Conservation (phyloP, 2,888 invertebrate genomes). For the Julus scandinavius region DNA sequence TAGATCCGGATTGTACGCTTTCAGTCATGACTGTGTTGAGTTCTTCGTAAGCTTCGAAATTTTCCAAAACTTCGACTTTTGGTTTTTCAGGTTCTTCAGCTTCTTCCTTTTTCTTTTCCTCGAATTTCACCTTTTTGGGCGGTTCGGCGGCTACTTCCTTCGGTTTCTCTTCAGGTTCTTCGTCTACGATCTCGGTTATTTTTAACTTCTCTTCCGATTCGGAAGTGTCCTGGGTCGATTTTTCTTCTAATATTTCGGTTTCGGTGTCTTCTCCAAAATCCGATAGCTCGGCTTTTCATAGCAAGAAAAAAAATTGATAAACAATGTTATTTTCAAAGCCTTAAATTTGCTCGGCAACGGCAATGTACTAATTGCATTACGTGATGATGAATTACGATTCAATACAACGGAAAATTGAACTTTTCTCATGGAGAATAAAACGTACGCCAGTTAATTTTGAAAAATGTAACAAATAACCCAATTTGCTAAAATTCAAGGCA, state of each 20-base stretch:
- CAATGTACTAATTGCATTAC: too few species aligned
- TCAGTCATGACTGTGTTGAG: constrained; percentile 60
- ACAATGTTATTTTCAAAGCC: too few species aligned
- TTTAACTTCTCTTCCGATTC: constrained; percentile 22
- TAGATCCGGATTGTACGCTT: constrained; percentile 60
- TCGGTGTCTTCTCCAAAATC: constrained; percentile 58
- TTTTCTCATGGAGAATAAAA: too few species aligned
- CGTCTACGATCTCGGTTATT: constrained; percentile 35
- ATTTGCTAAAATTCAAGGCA: too few species aligned
- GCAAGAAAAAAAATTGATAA: not conserved
- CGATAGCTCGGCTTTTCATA: constrained; percentile 58
- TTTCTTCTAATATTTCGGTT: constrained; percentile 52
- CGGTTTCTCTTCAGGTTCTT: not conserved
- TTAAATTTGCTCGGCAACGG: too few species aligned
- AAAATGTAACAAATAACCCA: too few species aligned
- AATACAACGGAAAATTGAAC: too few species aligned
- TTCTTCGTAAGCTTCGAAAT: constrained; percentile 60
- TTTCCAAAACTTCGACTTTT: constrained; percentile 59
- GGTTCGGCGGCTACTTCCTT: not conserved
- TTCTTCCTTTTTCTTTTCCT: not conserved
- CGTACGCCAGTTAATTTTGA: too few species aligned
- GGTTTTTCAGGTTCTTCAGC: constrained; percentile 56
- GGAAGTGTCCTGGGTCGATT: constrained; percentile 4
- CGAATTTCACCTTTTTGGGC: not conserved
- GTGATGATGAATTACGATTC: too few species aligned